A percentile compares a stretch with the other conserved stretches of the same genome.
Conservation (phyloP, 2,113 vertebrate species). For the Australoheros scitulus region DNA sequence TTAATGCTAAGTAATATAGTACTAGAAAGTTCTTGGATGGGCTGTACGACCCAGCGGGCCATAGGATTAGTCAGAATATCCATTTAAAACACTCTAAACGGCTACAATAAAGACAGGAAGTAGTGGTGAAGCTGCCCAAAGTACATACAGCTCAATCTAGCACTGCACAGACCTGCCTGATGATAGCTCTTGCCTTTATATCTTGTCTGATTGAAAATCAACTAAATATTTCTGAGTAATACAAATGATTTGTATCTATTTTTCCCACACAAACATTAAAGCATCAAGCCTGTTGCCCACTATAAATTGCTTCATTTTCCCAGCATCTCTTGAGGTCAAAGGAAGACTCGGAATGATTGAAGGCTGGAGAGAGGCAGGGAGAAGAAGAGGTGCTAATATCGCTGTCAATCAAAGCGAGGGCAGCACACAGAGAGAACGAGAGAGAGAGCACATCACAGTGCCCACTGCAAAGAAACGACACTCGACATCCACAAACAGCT, state of each 20-base stretch:
- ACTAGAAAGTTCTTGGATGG: too few relatives aligned
- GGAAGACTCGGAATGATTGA: slow-evolving; percentile 55
- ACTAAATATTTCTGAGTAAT: background rate
- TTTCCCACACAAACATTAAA: background rate
- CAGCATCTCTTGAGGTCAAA: slow-evolving; percentile 34
- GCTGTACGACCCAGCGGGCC: too few relatives aligned
- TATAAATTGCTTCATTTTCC: slow-evolving; percentile 63
- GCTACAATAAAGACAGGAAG: too few relatives aligned
- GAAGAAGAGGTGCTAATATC: slow-evolving; percentile 62
- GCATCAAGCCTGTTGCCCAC: background rate
- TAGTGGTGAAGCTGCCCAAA: too few relatives aligned
- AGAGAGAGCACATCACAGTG: background rate
- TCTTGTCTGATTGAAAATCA: background rate
- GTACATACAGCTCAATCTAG: too few relatives aligned
- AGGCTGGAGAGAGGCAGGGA: slow-evolving; percentile 15
- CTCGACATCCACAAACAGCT: slow-evolving; percentile 8
- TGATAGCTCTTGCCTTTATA: background rate
- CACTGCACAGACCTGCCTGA: too few relatives aligned
- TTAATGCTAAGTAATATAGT: too few relatives aligned
- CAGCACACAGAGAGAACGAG: background rate
- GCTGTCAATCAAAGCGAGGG: slow-evolving; percentile 59
- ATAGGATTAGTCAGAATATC: too few relatives aligned
- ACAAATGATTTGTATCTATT: background rate
- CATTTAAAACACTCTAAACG: too few relatives aligned
- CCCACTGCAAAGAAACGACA: background rate